Conservation (phyloP, 2,797 vertebrate species). For the Periophthalmus magnuspinnatus region DNA sequence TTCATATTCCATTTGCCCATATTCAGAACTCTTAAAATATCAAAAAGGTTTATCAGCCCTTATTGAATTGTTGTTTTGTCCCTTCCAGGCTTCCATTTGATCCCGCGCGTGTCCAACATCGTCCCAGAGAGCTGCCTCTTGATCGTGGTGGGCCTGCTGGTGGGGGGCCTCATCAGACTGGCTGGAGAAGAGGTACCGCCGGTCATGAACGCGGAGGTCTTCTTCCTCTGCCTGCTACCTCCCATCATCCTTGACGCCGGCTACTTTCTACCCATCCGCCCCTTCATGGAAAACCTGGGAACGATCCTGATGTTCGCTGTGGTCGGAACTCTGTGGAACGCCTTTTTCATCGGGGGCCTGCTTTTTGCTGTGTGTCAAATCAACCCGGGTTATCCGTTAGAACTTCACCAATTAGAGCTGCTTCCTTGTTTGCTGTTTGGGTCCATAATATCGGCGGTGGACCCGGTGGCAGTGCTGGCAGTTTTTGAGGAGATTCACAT, state of each 20-base stretch:
- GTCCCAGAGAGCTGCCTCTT: slow-evolving; percentile 98
- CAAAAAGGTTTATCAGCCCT: background rate
- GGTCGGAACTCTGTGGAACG: slow-evolving; percentile 94
- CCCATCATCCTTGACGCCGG: slow-evolving; percentile 98
- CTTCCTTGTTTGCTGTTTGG: slow-evolving; percentile 91
- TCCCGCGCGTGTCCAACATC: slow-evolving; percentile 87
- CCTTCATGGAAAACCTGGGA: slow-evolving; percentile 96
- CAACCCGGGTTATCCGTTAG: slow-evolving; percentile 56
- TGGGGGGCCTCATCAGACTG: slow-evolving; percentile 90
- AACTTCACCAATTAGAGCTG: slow-evolving; percentile 77
- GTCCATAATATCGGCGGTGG: slow-evolving; percentile 94
- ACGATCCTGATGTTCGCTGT: slow-evolving; percentile 98
- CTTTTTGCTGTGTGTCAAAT: slow-evolving; percentile 89
- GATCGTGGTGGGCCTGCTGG: slow-evolving; percentile 91
- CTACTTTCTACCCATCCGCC: slow-evolving; percentile 94
- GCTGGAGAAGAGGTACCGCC: slow-evolving; percentile 84
- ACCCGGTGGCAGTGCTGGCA: slow-evolving; percentile 94
- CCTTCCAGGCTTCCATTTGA: slow-evolving; percentile 89
- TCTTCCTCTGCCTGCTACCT: slow-evolving; percentile 94
- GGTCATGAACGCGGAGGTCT: slow-evolving; percentile 81
- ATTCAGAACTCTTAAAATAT: background rate
- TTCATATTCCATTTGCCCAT: too few relatives aligned
- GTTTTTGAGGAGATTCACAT: slow-evolving; percentile 99
- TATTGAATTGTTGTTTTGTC: background rate
- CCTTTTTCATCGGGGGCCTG: slow-evolving; percentile 90